These are phyloP conservation scores for Cygnus buccinator DNA, from an alignment of 2,113 vertebrate species.

Conservation along the genomic window DNA sequence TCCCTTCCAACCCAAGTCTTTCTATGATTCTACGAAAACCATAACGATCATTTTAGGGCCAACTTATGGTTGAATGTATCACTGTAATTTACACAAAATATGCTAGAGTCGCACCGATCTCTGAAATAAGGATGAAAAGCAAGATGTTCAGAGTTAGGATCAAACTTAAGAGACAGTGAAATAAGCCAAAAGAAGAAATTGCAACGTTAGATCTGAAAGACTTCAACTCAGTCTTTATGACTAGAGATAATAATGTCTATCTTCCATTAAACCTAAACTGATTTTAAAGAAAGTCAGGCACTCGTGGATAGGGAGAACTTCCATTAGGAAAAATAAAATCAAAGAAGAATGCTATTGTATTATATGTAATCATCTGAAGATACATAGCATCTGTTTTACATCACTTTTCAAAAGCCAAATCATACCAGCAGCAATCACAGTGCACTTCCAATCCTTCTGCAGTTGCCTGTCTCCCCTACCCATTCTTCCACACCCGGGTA, in stretches of 20 bases:
- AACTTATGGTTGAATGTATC: background rate
- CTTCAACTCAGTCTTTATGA: background rate
- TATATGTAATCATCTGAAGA: background rate
- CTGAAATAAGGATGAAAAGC: background rate
- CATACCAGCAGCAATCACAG: background rate
- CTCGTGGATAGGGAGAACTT: background rate
- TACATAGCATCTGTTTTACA: fast-evolving
- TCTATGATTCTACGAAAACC: background rate
- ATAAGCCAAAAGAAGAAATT: background rate
- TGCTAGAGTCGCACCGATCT: background rate
- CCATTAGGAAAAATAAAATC: background rate
- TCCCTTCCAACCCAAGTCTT: too few species aligned
- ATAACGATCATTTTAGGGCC: background rate
- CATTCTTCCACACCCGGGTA: background rate
- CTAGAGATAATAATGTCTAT: background rate
- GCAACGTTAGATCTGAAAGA: background rate
- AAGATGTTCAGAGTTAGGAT: background rate
- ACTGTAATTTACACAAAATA: background rate
- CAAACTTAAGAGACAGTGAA: background rate
- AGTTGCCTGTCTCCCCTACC: background rate
- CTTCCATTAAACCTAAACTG: background rate
- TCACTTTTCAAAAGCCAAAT: background rate
- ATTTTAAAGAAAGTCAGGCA: background rate
- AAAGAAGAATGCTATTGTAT: background rate
- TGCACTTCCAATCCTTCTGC: background rate